These are phyloP conservation scores for Pinna nobilis DNA, from an alignment of 1,140 invertebrate genomes.

Conservation along the genomic window DNA sequence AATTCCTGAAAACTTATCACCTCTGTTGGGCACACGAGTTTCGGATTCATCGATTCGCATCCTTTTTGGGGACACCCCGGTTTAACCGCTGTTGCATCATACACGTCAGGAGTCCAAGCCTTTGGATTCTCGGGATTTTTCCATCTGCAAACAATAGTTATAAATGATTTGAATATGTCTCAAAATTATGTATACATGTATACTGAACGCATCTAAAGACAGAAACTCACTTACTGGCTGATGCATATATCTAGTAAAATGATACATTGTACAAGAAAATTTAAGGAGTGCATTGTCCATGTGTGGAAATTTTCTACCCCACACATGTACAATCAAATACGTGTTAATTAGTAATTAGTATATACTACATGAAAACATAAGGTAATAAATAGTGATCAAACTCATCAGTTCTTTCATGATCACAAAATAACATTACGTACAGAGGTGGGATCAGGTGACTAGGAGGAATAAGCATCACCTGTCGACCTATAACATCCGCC, in stretches of 20 bases:
- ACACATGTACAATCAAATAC: no score
- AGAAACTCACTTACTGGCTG: not conserved
- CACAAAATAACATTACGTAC: no score
- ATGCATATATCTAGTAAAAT: not conserved
- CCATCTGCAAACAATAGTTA: constrained; percentile 32
- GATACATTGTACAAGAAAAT: not conserved
- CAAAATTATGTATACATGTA: not conserved
- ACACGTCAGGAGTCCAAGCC: constrained; percentile 25
- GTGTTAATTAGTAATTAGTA: no score
- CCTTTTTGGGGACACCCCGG: constrained; percentile 45
- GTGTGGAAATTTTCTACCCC: no score
- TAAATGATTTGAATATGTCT: not conserved
- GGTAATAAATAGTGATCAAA: no score
- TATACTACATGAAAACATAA: no score
- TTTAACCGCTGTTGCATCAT: constrained; percentile 31
- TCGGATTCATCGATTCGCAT: constrained; percentile 38
- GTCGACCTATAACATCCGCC: no score
- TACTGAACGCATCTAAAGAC: no score
- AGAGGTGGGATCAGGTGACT: no score
- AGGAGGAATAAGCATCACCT: no score
- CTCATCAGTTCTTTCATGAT: no score
- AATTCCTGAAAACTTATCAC: not conserved
- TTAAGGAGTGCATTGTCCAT: no score
- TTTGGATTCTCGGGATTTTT: constrained; percentile 24
- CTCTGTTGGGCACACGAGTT: constrained; percentile 41